Conservation (phyloP, 2,113 vertebrate genomes). For the Grantiella picta region DNA sequence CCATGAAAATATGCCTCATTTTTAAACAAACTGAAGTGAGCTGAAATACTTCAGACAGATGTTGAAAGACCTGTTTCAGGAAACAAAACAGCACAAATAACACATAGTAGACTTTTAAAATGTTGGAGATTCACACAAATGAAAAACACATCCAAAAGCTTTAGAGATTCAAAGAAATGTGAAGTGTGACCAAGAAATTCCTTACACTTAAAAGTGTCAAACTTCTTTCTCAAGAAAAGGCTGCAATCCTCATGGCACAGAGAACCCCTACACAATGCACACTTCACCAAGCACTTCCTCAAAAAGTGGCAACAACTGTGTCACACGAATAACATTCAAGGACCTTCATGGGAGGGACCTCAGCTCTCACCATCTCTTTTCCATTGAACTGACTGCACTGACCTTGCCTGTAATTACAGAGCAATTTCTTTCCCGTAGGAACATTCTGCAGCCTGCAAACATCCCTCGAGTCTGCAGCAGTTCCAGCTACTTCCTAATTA, state of each 20-base stretch:
- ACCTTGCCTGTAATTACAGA: conserved; percentile 60
- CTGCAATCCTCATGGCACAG: not conserved
- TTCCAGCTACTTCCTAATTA: conserved; percentile 55
- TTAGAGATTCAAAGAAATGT: not conserved
- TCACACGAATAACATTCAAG: not conserved
- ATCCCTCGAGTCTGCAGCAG: conserved; percentile 19
- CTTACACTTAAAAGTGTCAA: not conserved
- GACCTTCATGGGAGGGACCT: not conserved
- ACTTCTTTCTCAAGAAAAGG: not conserved
- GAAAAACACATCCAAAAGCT: not conserved
- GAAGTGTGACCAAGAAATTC: not conserved
- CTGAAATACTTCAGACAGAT: not conserved
- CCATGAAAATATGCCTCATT: not conserved
- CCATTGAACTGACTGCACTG: not conserved
- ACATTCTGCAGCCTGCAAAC: conserved; percentile 39
- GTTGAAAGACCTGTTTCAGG: not conserved
- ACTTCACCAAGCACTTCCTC: not conserved
- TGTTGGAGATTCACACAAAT: not conserved
- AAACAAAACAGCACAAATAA: not conserved
- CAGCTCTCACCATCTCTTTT: not conserved
- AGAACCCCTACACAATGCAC: not conserved
- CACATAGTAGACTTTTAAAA: not conserved
- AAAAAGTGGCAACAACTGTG: not conserved
- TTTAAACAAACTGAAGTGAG: not conserved
- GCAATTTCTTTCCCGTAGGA: not conserved